These are phyloP conservation scores for Plumapathes pennacea DNA, from an alignment of 92 coral and sea anemone genomes.

Conservation along the genomic window DNA sequence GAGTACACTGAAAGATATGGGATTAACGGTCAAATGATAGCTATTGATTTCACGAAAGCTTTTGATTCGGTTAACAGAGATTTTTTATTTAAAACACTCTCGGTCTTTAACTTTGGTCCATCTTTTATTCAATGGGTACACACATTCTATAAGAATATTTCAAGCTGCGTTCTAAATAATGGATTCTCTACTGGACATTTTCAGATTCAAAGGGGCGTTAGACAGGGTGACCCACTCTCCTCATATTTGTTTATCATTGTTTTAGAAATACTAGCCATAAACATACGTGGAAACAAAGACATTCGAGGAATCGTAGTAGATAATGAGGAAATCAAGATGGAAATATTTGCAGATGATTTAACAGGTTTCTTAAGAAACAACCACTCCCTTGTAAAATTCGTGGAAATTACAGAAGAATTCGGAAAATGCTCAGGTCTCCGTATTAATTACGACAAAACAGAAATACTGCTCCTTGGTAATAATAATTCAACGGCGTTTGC, in stretches of 20 bases:
- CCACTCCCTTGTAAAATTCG: not conserved
- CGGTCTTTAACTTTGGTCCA: conserved; percentile 3
- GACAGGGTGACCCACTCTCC: conserved; percentile 1
- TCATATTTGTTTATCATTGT: not conserved
- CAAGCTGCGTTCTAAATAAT: conserved; percentile 28
- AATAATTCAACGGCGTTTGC: too few species aligned
- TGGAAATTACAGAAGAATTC: not conserved
- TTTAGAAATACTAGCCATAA: conserved; percentile 1
- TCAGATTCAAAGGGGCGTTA: not conserved
- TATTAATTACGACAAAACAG: conserved; percentile 9
- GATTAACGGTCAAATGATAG: conserved; percentile 4
- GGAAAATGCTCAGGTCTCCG: conserved; percentile 2
- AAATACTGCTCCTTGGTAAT: conserved; percentile 11
- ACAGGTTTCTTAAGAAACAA: conserved; percentile 1
- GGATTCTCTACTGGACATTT: conserved; percentile 8
- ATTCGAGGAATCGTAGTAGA: conserved; percentile 10
- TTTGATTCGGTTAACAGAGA: conserved; percentile 8
- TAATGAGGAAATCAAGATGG: conserved; percentile 8
- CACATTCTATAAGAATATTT: not conserved
- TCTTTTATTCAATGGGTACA: conserved; percentile 7
- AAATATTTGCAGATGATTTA: conserved; percentile 12
- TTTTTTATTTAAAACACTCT: not conserved
- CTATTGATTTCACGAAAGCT: conserved; percentile 12
- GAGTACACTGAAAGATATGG: not conserved
- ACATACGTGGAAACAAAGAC: conserved; percentile 5